These are phyloP conservation scores for Temnothorax unifasciatus DNA, from an alignment of 2,888 invertebrate genomes.

Conservation along the genomic window DNA sequence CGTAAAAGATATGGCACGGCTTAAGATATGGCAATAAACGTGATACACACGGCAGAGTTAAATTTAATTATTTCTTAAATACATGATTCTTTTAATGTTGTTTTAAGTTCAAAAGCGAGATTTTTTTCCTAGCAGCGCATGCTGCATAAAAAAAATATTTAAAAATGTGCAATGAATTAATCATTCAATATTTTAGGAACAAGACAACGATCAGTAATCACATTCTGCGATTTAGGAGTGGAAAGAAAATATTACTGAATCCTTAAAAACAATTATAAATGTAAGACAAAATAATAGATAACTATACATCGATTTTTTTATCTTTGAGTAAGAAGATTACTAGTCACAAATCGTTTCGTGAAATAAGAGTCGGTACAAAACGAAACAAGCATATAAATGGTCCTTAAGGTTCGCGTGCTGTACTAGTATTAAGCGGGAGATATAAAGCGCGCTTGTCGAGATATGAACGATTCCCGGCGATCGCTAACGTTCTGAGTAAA, in stretches of 20 bases:
- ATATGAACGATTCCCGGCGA: constrained; percentile 72
- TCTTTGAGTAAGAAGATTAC: constrained; percentile 14
- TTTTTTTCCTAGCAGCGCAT: not conserved
- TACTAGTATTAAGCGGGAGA: constrained; percentile 76
- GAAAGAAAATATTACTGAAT: not conserved
- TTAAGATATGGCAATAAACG: constrained; percentile 39
- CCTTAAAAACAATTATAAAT: not conserved
- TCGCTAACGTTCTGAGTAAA: constrained; percentile 74
- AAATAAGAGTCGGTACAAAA: constrained; percentile 51
- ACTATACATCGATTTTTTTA: constrained; percentile 17
- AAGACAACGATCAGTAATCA: not conserved
- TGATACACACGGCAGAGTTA: constrained; percentile 12
- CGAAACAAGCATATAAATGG: constrained; percentile 57
- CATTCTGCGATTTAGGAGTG: not conserved
- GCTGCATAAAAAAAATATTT: not conserved
- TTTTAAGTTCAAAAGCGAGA: not conserved
- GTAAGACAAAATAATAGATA: constrained; percentile 17
- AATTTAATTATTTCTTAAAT: constrained; percentile 50
- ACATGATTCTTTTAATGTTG: constrained; percentile 11
- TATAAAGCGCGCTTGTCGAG: constrained; percentile 72
- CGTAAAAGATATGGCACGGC: constrained; percentile 32
- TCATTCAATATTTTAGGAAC: not conserved
- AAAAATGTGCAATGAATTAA: not conserved
- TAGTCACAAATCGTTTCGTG: constrained; percentile 31
- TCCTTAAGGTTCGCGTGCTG: constrained; percentile 76